Base-by-base conservation (phyloP, 2,888 invertebrate species). In the Drosophila greeni region DNA sequence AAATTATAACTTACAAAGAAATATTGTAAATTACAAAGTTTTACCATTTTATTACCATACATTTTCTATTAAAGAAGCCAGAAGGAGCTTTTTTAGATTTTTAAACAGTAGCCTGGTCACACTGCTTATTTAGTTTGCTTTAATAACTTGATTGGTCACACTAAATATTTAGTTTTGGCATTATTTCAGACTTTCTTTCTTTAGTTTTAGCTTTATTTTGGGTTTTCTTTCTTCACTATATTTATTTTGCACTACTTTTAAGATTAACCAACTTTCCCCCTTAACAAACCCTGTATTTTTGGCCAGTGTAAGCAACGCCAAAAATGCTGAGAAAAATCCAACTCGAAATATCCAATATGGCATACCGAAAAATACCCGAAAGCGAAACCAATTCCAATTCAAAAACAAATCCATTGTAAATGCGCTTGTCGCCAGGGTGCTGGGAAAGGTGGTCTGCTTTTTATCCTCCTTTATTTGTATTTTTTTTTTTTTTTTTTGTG, bases 341-440 rank as follows among this genome's bases (percentile, higher is more conserved):
- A 52, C 52, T 42, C 37, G 26, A 29, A 43, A 66, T 48, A 55
- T 33, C 55, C 40, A 66, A 68, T 45, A 49, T 47, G 61, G 60
- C 34, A 52, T 52, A 51, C 45, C 26, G 54, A 57, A 64, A 64
- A 74, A 81, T 69, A 47, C 52, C 47, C 37, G 33, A 43, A 59
- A 69, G 70, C 58, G 40, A 66, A 49, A 59, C 66, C 72, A 70
- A 65, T 52, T 76, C 57, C 66, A 61, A 66, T 62, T 64, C 62
- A 66, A 72, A 62, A 65, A 73, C 76, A 66, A 84, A 84, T 78
- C 76, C 77, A 78, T 78, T 84, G 76, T 62, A 68, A 77, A 77
- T 66, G 75, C 58, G 53, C 49, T 40, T 61, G 61, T 61, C 61
- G 61, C 36, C 51, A 29, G 26, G 65, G 24, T 31, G 16, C n/a